Base-by-base conservation (phyloP, 2,797 vertebrate genomes). In the Melanotaenia parkinsoni region DNA sequence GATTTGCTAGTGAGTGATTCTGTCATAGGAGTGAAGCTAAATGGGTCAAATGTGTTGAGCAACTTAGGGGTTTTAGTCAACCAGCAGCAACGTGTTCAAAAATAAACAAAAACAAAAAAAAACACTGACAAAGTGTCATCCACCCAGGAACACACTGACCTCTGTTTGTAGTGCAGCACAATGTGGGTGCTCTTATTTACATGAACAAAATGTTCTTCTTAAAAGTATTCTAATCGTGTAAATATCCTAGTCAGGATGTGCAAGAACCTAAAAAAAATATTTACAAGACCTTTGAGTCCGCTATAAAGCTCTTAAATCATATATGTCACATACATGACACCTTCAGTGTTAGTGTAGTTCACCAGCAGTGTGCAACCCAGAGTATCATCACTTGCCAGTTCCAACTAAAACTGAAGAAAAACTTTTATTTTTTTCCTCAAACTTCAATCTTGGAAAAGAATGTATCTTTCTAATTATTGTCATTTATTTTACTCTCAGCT, bases 1-100 rank as follows among this genome's bases (percentile, higher is more conserved):
- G 2, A 35, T 65, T n/a, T 54, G 59, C 77, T 45, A 74, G 13
- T 86, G 57, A 80, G 61, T 77, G 43, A 78, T 77, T 77, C 1
- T 43, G 10, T 74, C 57, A 40, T 1, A 0, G 1, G 1, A 56
- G 24, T n/a, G 9, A 70, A 51, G 47, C n/a, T 58, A 74, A 74
- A 79, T 8, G 14, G 58, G 51, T 53, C 58, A 63, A 33, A 73
- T 37, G 11, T 16, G 43, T 57, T 28, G 20, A 30, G 53, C 22
- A 33, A 63, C 40, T 30, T 30, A 40, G 53, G 61, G 45, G 22
- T 22, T 65, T 73, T 53, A 54, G 35, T 45, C 6, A 38, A 43
- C 47, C 8, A 37, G 54, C 13, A 37, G n/a, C 2, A 58, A 37
- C 20, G 28, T 30, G 28, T 30, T 30, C 28, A 14, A 65, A 35